Conservation (phyloP, 2,113 vertebrate species). For the Sphaerodactylus townsendi region DNA sequence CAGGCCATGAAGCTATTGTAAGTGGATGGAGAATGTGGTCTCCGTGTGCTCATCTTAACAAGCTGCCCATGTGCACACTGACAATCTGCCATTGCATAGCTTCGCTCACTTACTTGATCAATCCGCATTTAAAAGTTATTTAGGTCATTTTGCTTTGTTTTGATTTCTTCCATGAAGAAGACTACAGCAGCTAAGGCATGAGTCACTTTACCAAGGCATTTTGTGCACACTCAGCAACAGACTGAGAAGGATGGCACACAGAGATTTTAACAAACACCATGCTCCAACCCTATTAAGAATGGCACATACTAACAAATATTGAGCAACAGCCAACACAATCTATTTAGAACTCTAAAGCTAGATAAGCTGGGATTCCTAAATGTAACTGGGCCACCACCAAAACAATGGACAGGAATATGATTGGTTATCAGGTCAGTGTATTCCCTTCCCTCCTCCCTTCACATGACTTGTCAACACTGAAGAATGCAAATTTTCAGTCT, state of each 20-base stretch:
- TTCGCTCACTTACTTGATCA: background rate
- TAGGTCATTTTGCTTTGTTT: background rate
- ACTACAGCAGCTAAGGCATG: background rate
- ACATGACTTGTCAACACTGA: too few species aligned
- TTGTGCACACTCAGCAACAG: background rate
- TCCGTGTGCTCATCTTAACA: background rate
- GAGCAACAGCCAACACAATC: background rate
- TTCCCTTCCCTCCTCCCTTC: too few species aligned
- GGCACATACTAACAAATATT: background rate
- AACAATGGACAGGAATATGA: too few species aligned
- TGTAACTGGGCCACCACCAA: background rate
- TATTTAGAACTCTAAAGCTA: background rate
- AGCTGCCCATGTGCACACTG: background rate
- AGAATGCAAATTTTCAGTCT: too few species aligned
- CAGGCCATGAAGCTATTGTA: background rate
- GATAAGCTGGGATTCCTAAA: background rate
- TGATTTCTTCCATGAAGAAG: background rate
- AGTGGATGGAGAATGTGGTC: background rate
- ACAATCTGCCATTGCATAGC: background rate
- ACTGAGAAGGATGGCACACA: background rate
- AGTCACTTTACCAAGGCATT: background rate
- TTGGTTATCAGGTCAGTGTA: too few species aligned
- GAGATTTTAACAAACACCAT: background rate
- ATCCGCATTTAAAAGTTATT: background rate
- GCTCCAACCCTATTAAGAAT: background rate